These are phyloP conservation scores for Philaethria dido DNA, from an alignment of 2,888 invertebrate species.

Conservation along the genomic window DNA sequence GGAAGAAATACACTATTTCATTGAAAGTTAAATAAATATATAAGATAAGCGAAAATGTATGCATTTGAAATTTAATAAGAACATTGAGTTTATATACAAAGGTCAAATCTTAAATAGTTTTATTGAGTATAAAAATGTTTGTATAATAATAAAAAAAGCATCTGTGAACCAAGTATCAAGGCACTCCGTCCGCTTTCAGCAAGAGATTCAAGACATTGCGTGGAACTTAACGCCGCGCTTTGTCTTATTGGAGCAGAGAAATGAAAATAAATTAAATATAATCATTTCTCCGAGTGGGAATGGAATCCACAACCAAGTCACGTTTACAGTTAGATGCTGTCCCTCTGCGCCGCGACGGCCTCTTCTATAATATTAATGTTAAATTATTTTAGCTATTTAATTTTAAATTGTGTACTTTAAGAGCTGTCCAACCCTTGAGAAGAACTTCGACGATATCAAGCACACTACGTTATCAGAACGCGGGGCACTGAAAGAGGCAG, in stretches of 20 bases:
- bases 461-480: conserved; percentile 98
- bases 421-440: conserved; percentile 88
- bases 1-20: neutral
- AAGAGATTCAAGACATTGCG: too few relatives aligned
- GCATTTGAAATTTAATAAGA: neutral
- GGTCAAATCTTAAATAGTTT: neutral
- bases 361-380: too few relatives aligned
- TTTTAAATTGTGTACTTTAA: conserved; percentile 51
- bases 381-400: too few relatives aligned
- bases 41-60: neutral
- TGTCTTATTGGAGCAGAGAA: too few relatives aligned
- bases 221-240: too few relatives aligned
- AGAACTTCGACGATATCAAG: conserved; percentile 98
- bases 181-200: too few relatives aligned
- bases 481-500: conserved; percentile 95
- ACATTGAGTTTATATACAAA: neutral
- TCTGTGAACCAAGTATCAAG: too few relatives aligned
- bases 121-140: neutral
- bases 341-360: too few relatives aligned
- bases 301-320: too few relatives aligned
- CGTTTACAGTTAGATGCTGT: too few relatives aligned
- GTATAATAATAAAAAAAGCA: neutral
- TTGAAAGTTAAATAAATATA: neutral
- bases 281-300: too few relatives aligned
- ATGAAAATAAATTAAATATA: too few relatives aligned